Evolutionary conservation across 2,113 vertebrate species (phyloP).

Genomic region (Opisthocomus hoazin): DNA sequence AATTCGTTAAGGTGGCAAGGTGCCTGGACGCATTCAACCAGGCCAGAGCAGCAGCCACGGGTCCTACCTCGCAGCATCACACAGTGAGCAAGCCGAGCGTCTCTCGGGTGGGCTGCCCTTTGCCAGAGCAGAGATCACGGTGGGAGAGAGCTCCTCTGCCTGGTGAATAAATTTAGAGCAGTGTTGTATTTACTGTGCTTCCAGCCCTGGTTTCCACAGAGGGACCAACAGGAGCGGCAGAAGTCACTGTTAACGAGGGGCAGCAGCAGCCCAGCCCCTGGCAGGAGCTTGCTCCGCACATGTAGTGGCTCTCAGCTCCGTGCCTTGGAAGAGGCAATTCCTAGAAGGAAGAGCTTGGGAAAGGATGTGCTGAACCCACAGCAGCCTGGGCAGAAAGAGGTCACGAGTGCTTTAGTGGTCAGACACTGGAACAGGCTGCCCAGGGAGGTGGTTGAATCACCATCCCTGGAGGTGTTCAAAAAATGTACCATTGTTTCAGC

Average conservation of each 20-base stretch:
- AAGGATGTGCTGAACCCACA: not conserved
- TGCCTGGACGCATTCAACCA: not conserved
- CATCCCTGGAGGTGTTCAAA: too few species aligned
- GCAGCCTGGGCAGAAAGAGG: not conserved
- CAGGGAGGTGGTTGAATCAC: too few species aligned
- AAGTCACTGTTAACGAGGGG: not conserved
- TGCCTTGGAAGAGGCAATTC: not conserved
- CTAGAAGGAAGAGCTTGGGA: not conserved
- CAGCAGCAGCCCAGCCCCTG: not conserved
- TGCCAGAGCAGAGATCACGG: not conserved
- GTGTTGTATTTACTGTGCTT: not conserved
- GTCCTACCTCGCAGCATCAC: not conserved
- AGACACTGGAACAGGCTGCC: too few species aligned
- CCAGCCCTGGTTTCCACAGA: not conserved
- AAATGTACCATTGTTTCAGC: not conserved
- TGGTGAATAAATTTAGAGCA: not conserved
- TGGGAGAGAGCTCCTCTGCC: not conserved
- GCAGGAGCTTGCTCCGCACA: not conserved
- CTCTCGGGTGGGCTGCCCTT: not conserved
- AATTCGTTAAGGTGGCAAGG: not conserved
- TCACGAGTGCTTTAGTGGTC: accelerated
- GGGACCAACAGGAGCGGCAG: accelerated
- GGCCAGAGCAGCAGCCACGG: not conserved
- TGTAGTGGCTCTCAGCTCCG: accelerated
- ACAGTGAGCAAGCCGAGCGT: accelerated